Conservation (phyloP, 92 coral and sea anemone species). For the Meandrina meandrites region DNA sequence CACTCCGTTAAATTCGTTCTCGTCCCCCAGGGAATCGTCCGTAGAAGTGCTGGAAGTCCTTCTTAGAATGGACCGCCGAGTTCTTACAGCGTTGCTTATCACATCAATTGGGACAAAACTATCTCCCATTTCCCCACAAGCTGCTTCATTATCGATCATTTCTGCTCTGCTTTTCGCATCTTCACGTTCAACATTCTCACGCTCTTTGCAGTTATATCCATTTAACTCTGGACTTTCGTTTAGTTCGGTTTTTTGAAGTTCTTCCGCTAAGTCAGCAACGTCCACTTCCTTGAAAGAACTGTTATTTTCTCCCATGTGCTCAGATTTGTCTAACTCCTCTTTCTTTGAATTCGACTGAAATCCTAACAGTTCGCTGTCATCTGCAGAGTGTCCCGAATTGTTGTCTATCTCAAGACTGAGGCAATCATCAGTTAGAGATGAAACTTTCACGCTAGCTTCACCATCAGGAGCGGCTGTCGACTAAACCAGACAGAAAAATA, state of each 20-base stretch:
- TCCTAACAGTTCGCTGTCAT: background rate
- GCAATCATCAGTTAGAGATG: constrained; percentile 67
- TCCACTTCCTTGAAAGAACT: constrained; percentile 28
- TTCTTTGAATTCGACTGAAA: background rate
- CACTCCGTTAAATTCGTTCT: constrained; percentile 58
- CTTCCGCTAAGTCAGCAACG: constrained; percentile 6
- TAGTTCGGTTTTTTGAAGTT: background rate
- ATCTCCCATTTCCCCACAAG: constrained; percentile 17
- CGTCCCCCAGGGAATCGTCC: constrained; percentile 79
- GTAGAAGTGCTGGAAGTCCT: constrained; percentile 83
- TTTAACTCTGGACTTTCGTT: background rate
- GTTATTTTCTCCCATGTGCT: constrained; percentile 22
- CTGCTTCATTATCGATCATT: background rate
- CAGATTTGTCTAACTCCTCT: background rate
- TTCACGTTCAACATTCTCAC: background rate
- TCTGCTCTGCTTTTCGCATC: constrained; percentile 3
- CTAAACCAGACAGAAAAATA: constrained; percentile 19
- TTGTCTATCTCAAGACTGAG: constrained; percentile 62
- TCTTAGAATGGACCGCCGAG: constrained; percentile 72
- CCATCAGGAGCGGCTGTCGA: constrained; percentile 5
- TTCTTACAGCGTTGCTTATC: constrained; percentile 46
- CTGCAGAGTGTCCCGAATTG: constrained; percentile 7
- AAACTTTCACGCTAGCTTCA: constrained; percentile 59
- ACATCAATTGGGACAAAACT: constrained; percentile 36
- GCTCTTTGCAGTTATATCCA: background rate